phyloP scores from a whole-genome alignment of 2,888 invertebrate species.

The Machimus rusticus region DNA sequence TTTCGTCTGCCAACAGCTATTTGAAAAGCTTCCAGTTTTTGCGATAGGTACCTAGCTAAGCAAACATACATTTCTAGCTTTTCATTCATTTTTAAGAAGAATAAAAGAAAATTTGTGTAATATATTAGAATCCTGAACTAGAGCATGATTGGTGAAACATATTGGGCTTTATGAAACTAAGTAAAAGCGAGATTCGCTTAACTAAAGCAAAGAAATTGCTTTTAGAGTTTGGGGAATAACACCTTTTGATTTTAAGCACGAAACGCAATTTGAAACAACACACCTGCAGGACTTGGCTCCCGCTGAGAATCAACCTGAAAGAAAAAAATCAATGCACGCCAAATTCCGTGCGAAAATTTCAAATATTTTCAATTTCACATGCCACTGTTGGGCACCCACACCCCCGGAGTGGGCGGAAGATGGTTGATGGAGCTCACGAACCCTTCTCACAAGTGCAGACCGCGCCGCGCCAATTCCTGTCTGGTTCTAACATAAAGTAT shows the following conservation, averaged over 20 bases:
- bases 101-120: too few species aligned
- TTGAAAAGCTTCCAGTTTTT: too few species aligned
- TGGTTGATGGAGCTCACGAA: conserved; percentile 23
- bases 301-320: background rate
- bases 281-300: background rate
- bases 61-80: too few species aligned
- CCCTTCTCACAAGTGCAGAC: conserved; percentile 35
- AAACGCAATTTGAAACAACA: background rate
- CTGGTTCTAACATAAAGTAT: conserved; percentile 40
- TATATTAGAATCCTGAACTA: too few species aligned
- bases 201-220: background rate
- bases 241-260: background rate
- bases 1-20: too few species aligned
- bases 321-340: background rate
- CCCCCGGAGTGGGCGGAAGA: background rate
- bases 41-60: too few species aligned
- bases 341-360: background rate
- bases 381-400: background rate
- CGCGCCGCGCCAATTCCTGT: conserved; percentile 40
- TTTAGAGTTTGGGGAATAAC: background rate
- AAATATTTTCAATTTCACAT: conserved; percentile 1
- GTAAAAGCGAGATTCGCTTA: too few species aligned
- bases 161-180: background rate
- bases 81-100: too few species aligned
- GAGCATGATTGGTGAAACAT: too few species aligned